Evolutionary conservation across 2,888 invertebrate genomes (phyloP).

Genomic region (Saturnia japonica): DNA sequence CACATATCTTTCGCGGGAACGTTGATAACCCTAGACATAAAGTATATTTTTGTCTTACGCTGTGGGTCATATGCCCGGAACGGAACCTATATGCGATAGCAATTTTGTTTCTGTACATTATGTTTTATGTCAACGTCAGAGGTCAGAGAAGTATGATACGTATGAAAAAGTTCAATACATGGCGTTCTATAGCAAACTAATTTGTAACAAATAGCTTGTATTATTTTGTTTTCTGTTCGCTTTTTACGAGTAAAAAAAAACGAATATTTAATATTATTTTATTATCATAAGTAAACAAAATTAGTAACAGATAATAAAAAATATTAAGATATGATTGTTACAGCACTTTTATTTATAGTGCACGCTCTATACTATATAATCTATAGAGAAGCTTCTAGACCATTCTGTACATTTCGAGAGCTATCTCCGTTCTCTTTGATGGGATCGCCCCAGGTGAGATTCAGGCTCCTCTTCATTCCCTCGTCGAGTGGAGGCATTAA

Average conservation of each 20-base stretch:
- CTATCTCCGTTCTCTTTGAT: constrained; percentile 36
- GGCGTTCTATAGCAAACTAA: too few relatives aligned
- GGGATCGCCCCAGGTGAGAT: constrained; percentile 78
- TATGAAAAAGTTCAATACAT: too few relatives aligned
- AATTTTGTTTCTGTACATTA: too few relatives aligned
- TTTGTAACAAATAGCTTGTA: too few relatives aligned
- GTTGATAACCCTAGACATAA: too few relatives aligned
- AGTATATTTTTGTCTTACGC: too few relatives aligned
- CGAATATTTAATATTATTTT: neutral
- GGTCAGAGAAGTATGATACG: too few relatives aligned
- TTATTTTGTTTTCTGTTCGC: too few relatives aligned
- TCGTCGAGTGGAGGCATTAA: constrained; percentile 94
- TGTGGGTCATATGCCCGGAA: too few relatives aligned
- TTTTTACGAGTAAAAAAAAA: neutral
- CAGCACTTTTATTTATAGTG: neutral
- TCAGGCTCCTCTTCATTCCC: constrained; percentile 90
- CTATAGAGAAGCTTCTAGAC: constrained; percentile 48
- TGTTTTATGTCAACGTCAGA: too few relatives aligned
- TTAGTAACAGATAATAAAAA: neutral
- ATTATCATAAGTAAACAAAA: neutral
- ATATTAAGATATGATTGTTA: neutral
- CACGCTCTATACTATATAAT: neutral
- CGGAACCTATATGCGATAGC: too few relatives aligned
- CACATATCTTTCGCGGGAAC: too few relatives aligned
- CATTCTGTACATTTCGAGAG: constrained; percentile 28